These are phyloP conservation scores for Ptilodon capucinus DNA, from an alignment of 2,888 invertebrate species.

Conservation along the genomic window DNA sequence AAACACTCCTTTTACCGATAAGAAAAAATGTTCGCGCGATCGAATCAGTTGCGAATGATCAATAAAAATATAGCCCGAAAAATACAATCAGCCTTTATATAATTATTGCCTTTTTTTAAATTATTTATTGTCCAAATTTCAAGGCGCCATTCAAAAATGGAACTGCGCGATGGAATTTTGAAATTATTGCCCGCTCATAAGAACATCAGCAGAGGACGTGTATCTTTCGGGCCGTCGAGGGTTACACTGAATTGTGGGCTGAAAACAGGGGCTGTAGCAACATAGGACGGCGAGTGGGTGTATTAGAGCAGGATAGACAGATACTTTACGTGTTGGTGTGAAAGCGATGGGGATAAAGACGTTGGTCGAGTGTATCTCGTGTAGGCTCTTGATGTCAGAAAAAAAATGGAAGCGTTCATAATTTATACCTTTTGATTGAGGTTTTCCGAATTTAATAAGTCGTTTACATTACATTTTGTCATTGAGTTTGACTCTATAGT, in stretches of 20 bases:
- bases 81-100: conserved; percentile 8
- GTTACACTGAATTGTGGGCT: conserved; percentile 65
- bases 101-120: conserved; percentile 24
- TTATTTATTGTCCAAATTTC: conserved; percentile 44
- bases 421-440: conserved; percentile 67
- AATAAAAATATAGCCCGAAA: conserved; percentile 7
- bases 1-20: conserved; percentile 28
- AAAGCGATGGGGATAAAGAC: conserved; percentile 39
- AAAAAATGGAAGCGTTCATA: conserved; percentile 72
- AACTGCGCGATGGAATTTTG: conserved; percentile 29
- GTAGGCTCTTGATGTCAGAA: conserved; percentile 56
- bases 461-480: conserved; percentile 28
- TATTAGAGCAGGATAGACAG: conserved; percentile 46
- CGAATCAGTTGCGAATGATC: conserved; percentile 11
- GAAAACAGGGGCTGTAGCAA: conserved; percentile 65
- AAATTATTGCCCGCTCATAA: conserved; percentile 36
- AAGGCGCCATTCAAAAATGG: conserved; percentile 41
- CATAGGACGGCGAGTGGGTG: conserved; percentile 63
- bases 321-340: conserved; percentile 16
- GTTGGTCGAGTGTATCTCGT: conserved; percentile 54
- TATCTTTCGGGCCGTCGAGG: conserved; percentile 41
- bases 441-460: conserved; percentile 66
- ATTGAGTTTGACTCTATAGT: conserved; percentile 13
- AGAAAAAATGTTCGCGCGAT: conserved; percentile 24
- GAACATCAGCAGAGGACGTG: conserved; percentile 31